Percentiles rank a stretch among this genome's conserved stretches.
Conservation (phyloP, 1,140 invertebrate species). For the Chrysopa pallens region DNA sequence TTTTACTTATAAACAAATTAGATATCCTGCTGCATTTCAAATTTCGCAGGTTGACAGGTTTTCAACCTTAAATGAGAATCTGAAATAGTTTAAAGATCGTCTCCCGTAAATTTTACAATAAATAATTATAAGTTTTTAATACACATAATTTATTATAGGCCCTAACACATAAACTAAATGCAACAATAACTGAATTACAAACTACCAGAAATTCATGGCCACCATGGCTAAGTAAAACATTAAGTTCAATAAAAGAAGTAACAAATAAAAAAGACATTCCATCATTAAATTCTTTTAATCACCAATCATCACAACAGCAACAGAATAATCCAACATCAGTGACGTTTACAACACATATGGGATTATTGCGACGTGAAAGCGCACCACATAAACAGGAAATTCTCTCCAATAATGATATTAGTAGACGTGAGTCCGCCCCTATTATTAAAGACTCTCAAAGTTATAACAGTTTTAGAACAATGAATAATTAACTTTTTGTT, state of each 20-base stretch:
- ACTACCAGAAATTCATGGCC: conserved; percentile 57
- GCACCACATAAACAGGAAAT: conserved; percentile 12
- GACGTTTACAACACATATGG: conserved; percentile 21
- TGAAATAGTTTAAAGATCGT: too few species aligned
- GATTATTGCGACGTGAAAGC: conserved; percentile 15
- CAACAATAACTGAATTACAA: conserved; percentile 65
- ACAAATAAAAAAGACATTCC: conserved; percentile 21
- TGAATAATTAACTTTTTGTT: conserved; percentile 12
- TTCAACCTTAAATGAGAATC: too few species aligned
- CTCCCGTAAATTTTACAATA: too few species aligned
- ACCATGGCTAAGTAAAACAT: conserved; percentile 80
- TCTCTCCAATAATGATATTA: conserved; percentile 8
- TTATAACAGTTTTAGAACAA: conserved; percentile 18
- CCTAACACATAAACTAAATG: conserved; percentile 77
- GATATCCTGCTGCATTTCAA: too few species aligned
- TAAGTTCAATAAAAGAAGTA: conserved; percentile 27
- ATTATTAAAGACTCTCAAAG: conserved; percentile 21
- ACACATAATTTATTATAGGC: conserved; percentile 36
- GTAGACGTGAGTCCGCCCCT: conserved; percentile 13
- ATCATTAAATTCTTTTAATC: conserved; percentile 4
- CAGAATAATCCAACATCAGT: conserved; percentile 9
- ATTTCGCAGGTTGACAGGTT: too few species aligned
- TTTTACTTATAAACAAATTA: too few species aligned
- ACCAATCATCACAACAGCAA: conserved; percentile 1
- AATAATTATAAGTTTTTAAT: background rate